Evolutionary conservation across 1,140 invertebrate species (phyloP).

Genomic region (Lordiphosa collinella): DNA sequence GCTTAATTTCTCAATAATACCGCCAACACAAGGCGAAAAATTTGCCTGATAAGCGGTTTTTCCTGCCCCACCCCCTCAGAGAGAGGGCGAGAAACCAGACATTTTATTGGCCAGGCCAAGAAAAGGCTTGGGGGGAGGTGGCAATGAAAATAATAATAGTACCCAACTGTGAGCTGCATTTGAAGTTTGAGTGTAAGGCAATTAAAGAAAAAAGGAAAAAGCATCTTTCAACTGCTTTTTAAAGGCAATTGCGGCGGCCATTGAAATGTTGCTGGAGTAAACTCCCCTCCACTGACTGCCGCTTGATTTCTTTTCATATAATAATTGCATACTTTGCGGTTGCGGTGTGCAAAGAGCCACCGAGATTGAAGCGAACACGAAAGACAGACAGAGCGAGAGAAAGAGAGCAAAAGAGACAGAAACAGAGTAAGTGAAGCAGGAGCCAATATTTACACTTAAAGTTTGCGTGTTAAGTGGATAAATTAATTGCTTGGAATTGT

Average conservation of each 20-base stretch:
- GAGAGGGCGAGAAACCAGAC: conserved; percentile 27
- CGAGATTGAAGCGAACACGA: conserved; percentile 5
- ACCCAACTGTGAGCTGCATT: conserved; percentile 41
- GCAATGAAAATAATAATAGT: conserved; percentile 57
- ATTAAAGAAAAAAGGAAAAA: conserved; percentile 56
- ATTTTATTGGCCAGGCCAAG: conserved; percentile 56
- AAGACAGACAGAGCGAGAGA: background rate
- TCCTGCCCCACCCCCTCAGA: background rate
- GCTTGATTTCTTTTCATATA: conserved; percentile 63
- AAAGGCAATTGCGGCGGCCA: conserved; percentile 56
- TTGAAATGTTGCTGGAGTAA: conserved; percentile 47
- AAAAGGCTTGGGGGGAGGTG: conserved; percentile 18
- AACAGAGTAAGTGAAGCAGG: conserved; percentile 10
- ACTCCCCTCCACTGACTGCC: conserved; percentile 12
- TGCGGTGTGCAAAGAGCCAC: conserved; percentile 4
- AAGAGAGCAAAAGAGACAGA: too few species aligned
- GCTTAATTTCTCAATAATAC: conserved; percentile 71
- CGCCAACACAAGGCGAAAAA: conserved; percentile 50
- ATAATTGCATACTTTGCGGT: conserved; percentile 66
- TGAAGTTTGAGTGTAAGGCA: conserved; percentile 52
- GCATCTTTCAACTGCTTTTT: conserved; percentile 58
- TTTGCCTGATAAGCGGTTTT: conserved; percentile 60
- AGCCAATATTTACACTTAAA: conserved; percentile 67
- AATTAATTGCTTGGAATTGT: conserved; percentile 70
- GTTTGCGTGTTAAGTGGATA: conserved; percentile 71